Percentiles rank a stretch among this genome's conserved stretches.
Evolutionary conservation across 2,888 invertebrate species (phyloP).

Genomic region (Frankliniella fusca): DNA sequence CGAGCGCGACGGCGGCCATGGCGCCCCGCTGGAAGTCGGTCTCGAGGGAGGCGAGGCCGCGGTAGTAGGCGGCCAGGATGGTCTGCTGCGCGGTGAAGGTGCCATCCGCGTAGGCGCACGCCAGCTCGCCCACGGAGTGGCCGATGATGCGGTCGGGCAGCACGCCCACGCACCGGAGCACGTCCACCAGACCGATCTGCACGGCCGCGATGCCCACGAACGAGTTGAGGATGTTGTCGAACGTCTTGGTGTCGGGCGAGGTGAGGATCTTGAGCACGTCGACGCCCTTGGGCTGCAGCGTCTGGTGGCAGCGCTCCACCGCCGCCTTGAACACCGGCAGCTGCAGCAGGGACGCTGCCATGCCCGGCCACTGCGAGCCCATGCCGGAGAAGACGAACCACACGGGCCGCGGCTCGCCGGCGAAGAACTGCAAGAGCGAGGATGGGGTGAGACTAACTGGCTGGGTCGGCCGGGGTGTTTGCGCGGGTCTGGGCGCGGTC

Average conservation of each 20-base stretch:
- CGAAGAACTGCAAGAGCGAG: conserved; percentile 53
- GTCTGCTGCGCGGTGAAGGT: conserved; percentile 83
- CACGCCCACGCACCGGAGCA: conserved; percentile 57
- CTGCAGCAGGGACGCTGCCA: conserved; percentile 72
- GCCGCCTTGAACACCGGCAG: conserved; percentile 69
- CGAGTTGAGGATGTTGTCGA: conserved; percentile 64
- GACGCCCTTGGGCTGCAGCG: conserved; percentile 59
- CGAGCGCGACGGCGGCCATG: conserved; percentile 78
- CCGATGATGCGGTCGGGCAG: conserved; percentile 71
- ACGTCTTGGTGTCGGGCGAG: conserved; percentile 58
- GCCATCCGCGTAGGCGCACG: conserved; percentile 93
- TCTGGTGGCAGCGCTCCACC: conserved; percentile 61
- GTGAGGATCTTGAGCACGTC: conserved; percentile 62
- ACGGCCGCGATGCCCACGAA: conserved; percentile 70
- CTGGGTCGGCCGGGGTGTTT: background rate
- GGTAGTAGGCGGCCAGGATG: conserved; percentile 76
- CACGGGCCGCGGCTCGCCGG: conserved; percentile 63
- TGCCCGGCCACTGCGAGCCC: conserved; percentile 84
- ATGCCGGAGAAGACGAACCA: conserved; percentile 91
- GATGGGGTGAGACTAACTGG: background rate
- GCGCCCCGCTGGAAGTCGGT: conserved; percentile 67
- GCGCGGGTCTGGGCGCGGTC: background rate
- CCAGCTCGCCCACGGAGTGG: conserved; percentile 91
- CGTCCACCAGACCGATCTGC: conserved; percentile 61
- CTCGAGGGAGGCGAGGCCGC: conserved; percentile 71